These are phyloP conservation scores for Tetragonula clypearis DNA, from an alignment of 1,140 invertebrate genomes.

Conservation along the genomic window DNA sequence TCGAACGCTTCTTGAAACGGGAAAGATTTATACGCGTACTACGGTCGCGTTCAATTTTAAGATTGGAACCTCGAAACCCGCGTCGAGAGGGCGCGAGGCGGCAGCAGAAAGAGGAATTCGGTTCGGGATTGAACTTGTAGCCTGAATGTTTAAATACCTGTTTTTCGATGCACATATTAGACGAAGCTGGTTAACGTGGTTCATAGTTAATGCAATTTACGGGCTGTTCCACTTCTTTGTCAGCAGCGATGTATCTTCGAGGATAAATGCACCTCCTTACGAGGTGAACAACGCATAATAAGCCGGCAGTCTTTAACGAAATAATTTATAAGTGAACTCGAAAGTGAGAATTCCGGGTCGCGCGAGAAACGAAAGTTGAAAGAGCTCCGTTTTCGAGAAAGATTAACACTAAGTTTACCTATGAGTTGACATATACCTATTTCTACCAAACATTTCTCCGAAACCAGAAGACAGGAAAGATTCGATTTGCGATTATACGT, in stretches of 20 bases:
- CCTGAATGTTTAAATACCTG: neutral
- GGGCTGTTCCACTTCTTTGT: neutral
- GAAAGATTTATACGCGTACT: neutral
- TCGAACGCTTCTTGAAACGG: neutral
- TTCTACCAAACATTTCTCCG: too few relatives aligned
- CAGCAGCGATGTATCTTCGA: neutral
- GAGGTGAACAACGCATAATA: neutral
- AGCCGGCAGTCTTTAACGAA: neutral
- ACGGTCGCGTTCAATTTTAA: neutral
- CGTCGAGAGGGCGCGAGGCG: too few relatives aligned
- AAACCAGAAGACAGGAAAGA: too few relatives aligned
- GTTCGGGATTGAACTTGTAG: neutral
- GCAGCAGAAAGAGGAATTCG: neutral
- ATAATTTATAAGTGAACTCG: slow-evolving; percentile 3
- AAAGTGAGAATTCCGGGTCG: neutral
- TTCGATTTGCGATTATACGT: too few relatives aligned
- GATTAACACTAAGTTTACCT: neutral
- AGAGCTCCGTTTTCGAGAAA: neutral
- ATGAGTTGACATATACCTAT: too few relatives aligned
- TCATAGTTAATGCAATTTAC: neutral
- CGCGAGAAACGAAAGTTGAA: too few relatives aligned
- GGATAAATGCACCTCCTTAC: neutral
- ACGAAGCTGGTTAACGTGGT: neutral
- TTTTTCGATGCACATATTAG: neutral
- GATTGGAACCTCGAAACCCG: neutral